Conservation (phyloP, 2,113 vertebrate species). For the Jacana jacana region DNA sequence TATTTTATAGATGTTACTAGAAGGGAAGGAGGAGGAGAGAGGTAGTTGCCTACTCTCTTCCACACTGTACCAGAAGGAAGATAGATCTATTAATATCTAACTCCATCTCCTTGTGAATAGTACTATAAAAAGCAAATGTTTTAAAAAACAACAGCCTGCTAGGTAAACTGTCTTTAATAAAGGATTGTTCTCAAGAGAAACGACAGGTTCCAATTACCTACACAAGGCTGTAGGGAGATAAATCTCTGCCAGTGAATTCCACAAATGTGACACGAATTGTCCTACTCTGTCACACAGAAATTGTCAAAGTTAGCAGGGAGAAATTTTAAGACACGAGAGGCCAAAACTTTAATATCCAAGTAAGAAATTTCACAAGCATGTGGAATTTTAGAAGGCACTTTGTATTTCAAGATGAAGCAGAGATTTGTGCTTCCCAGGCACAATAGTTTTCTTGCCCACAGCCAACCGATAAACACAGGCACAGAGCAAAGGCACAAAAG, state of each 20-base stretch:
- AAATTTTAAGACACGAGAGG: not conserved
- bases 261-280: not conserved
- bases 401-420: not conserved
- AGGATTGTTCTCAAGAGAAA: slow-evolving; percentile 32
- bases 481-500: not conserved
- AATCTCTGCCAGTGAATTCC: not conserved
- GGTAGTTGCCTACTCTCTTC: not conserved
- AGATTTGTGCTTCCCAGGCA: not conserved
- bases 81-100: not conserved
- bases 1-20: not conserved
- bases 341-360: not conserved
- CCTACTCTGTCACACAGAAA: not conserved
- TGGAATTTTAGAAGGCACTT: not conserved
- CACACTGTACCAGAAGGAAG: not conserved
- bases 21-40: not conserved
- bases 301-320: not conserved
- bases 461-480: not conserved
- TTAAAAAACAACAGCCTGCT: slow-evolving; percentile 3
- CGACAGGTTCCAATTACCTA: slow-evolving; percentile 43
- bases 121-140: not conserved
- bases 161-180: slow-evolving; percentile 33
- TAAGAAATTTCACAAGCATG: not conserved
- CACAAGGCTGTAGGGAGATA: not conserved
- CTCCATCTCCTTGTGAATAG: not conserved
- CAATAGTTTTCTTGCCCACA: not conserved